Percentiles rank a stretch among this genome's conserved stretches.
Conservation (phyloP, 2,888 invertebrate genomes). For the Trichacis sp. region DNA sequence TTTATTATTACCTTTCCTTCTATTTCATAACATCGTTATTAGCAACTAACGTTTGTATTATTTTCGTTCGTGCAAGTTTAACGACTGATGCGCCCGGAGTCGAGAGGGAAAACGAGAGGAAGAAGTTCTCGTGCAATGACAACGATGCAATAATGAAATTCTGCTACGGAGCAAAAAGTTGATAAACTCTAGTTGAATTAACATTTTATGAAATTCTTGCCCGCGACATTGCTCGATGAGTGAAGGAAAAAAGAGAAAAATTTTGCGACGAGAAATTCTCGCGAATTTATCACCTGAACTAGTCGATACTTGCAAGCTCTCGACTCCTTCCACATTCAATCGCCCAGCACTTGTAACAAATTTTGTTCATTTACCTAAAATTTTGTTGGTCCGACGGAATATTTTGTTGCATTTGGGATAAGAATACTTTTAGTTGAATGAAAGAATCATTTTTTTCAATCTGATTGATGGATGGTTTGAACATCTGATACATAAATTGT, state of each 20-base stretch:
- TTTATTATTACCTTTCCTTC: constrained; percentile 45
- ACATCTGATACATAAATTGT: too few relatives aligned
- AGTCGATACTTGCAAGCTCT: too few relatives aligned
- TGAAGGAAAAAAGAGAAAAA: neutral
- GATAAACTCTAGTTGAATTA: constrained; percentile 4
- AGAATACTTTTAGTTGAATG: too few relatives aligned
- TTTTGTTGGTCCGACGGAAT: too few relatives aligned
- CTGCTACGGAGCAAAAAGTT: neutral
- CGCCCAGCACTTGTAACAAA: too few relatives aligned
- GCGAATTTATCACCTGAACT: too few relatives aligned
- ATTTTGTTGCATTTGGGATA: too few relatives aligned
- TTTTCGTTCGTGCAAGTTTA: constrained; percentile 7
- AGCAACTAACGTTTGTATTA: constrained; percentile 31
- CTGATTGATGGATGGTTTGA: too few relatives aligned
- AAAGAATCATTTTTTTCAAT: too few relatives aligned
- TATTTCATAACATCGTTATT: constrained; percentile 21
- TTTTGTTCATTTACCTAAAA: too few relatives aligned
- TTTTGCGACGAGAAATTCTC: neutral
- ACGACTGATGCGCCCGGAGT: constrained; percentile 18
- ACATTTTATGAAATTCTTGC: constrained; percentile 2
- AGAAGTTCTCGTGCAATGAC: neutral
- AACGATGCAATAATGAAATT: neutral
- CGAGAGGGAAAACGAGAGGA: neutral
- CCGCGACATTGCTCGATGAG: neutral
- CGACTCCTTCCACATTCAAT: too few relatives aligned